Percentiles rank a stretch among this genome's conserved stretches.
Conservation (phyloP, 2,888 invertebrate species). For the Ophonus ardosiacus region DNA sequence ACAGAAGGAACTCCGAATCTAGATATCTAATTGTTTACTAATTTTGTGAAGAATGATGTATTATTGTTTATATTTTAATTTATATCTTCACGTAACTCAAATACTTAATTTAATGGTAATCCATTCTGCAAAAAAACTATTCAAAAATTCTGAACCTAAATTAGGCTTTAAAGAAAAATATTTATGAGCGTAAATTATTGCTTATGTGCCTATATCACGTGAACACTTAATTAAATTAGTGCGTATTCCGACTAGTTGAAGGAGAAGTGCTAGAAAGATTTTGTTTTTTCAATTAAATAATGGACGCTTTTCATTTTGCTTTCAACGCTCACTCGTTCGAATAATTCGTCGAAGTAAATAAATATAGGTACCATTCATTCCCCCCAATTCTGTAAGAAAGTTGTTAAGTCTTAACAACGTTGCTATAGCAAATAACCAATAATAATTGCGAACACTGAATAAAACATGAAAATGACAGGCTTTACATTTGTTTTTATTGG, state of each 20-base stretch:
- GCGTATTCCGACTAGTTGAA: not conserved
- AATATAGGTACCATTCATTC: not conserved
- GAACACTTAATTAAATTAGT: slow-evolving; percentile 43
- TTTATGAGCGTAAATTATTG: slow-evolving; percentile 13
- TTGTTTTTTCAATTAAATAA: slow-evolving; percentile 18
- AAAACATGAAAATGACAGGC: too few species aligned
- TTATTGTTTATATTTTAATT: too few species aligned
- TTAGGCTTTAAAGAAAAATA: not conserved
- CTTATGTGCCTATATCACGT: slow-evolving; percentile 29
- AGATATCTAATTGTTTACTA: too few species aligned
- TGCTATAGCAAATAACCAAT: too few species aligned
- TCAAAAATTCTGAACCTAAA: not conserved
- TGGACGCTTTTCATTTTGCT: slow-evolving; percentile 18
- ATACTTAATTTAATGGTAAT: not conserved
- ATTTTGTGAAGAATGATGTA: too few species aligned
- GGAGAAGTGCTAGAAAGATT: not conserved
- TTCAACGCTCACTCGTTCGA: not conserved
- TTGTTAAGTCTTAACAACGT: too few species aligned
- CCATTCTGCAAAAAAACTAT: not conserved
- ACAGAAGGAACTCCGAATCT: too few species aligned
- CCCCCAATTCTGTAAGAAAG: too few species aligned
- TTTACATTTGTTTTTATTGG: too few species aligned
- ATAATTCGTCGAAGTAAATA: not conserved
- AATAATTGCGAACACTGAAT: too few species aligned
- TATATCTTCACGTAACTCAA: too few species aligned